Evolutionary conservation across 2,113 vertebrate genomes (phyloP).

Genomic region (Neogale vison): DNA sequence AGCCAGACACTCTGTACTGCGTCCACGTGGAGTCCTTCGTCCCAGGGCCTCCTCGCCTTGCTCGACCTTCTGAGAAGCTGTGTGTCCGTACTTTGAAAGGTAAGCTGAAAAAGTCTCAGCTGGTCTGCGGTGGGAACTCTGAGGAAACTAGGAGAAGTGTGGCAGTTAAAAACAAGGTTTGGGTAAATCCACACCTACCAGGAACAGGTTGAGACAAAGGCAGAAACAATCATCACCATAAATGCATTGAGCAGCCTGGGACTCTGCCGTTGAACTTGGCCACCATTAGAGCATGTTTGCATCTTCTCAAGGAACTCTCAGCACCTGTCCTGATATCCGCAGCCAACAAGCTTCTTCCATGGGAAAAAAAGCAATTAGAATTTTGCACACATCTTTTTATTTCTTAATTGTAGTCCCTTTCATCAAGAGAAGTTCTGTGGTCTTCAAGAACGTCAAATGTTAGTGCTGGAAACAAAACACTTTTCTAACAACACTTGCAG

Average conservation of each 20-base stretch:
- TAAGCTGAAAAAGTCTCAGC: constrained; percentile 52
- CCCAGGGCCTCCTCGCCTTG: constrained; percentile 60
- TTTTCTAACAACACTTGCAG: background rate
- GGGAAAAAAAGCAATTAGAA: background rate
- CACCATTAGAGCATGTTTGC: background rate
- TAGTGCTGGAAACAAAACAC: background rate
- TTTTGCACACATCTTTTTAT: background rate
- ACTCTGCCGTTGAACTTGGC: background rate
- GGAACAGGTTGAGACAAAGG: background rate
- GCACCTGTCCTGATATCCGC: rapidly evolving
- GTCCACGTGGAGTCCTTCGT: constrained; percentile 78
- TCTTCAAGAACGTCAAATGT: background rate
- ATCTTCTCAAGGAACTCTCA: background rate
- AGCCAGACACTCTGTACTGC: constrained; percentile 85
- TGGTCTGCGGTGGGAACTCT: no score
- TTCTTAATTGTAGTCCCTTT: background rate
- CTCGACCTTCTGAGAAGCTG: constrained; percentile 76
- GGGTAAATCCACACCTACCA: background rate
- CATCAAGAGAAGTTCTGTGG: background rate
- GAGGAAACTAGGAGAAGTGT: no score
- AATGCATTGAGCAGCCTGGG: background rate
- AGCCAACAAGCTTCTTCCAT: background rate
- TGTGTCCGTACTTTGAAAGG: constrained; percentile 85
- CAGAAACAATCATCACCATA: background rate
- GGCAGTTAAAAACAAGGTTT: background rate